Evolutionary conservation across 1,140 invertebrate species (phyloP), one percentile per base, ranked within the genome.

Genomic region (Polypedilum pembai): DNA sequence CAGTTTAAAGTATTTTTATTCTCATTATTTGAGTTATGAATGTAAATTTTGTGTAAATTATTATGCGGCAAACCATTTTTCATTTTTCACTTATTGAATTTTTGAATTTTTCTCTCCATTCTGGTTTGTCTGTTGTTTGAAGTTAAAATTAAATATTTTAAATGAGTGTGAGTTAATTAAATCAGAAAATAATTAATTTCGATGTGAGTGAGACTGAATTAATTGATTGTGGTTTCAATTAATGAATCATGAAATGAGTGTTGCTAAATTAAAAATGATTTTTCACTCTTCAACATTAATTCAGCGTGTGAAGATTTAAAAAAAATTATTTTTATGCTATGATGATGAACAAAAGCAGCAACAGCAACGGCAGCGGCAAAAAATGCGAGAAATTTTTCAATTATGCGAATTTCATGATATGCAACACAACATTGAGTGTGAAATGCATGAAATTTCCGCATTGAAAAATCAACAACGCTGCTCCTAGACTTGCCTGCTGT

Each of bases 21-120:
- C n/a, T n/a, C n/a, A 56, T 56, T 4, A 56, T 56, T 56, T 56
- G 45, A 56, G 45, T n/a, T n/a, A 56, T 12, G 45, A 56, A 56
- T 56, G 45, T 56, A 56, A 56, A 56, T 56, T 56, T 56, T 56
- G 45, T 56, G 45, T 56, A 56, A 56, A 56, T 56, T 56, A 56
- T 56, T 12, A 56, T 56, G 45, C 45, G 45, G 45, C 10, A 56
- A 15, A 33, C 45, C 45, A n/a, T 56, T 56, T 56, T 15, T 56
- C 45, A 56, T 56, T 56, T n/a, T 56, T n/a, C n/a, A n/a, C 41
- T 45, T 45, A 15, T 12, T 45, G 41, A 12, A 56, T 8, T 10
- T 45, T 45, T 45, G 8, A 15, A 45, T 56, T 56, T 12, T 56
- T n/a, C n/a, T 45, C n/a, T 56, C 45, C n/a, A 15, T 56, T 56